A percentile compares a stretch with the other conserved stretches of the same genome.
phyloP scores from a whole-genome alignment of 2,797 vertebrate genomes.

The Hydrophis major region DNA sequence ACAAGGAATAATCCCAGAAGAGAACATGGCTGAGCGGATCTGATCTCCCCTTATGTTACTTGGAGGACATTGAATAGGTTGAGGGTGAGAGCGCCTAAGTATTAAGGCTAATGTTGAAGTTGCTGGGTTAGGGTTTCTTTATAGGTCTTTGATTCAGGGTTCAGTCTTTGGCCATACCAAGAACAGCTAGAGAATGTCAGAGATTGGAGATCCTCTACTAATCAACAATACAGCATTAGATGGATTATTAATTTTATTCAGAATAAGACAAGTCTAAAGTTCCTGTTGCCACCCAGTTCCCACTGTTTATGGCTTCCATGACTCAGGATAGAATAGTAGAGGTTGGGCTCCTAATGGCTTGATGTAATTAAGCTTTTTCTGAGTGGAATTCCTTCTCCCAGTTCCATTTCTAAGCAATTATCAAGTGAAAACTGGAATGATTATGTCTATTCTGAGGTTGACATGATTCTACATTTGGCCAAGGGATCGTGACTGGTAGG shows the following conservation, averaged over 20 bases:
- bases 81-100: not conserved
- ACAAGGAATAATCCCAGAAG: not conserved
- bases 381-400: not conserved
- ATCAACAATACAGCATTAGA: not conserved
- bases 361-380: not conserved
- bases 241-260: not conserved
- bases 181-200: not conserved
- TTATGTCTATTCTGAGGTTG: conserved; percentile 14
- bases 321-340: not conserved
- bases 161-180: not conserved
- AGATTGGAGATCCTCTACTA: not conserved
- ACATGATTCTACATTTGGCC: conserved; percentile 25
- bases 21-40: not conserved
- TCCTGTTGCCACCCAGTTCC: not conserved
- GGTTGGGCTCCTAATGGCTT: not conserved
- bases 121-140: not conserved
- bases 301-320: not conserved
- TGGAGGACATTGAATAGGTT: not conserved
- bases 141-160: not conserved
- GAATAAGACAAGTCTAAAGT: not conserved
- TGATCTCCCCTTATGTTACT: not conserved
- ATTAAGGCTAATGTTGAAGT: not conserved
- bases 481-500: not conserved
- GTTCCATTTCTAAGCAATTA: conserved; percentile 12
- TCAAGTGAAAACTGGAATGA: conserved; percentile 19